Evolutionary conservation across 1,140 invertebrate genomes (phyloP).

Genomic region (Neuroterus valhalla): DNA sequence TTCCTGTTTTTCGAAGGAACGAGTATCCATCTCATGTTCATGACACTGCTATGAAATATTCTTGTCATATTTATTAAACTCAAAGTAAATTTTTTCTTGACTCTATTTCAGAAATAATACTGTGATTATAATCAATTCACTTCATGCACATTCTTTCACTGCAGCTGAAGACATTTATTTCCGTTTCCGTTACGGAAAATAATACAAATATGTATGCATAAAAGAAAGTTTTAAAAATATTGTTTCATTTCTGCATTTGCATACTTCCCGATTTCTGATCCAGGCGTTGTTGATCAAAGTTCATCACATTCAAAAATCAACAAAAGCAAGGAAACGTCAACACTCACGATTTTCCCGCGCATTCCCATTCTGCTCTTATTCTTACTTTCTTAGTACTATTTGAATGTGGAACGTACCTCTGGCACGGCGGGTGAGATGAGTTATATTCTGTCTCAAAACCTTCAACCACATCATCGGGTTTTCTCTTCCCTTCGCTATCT

Average conservation of each 20-base stretch:
- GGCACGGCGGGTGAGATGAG: slow-evolving; percentile 64
- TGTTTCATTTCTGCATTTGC: neutral
- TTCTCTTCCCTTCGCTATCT: slow-evolving; percentile 32
- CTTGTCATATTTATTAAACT: too few species aligned
- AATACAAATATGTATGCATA: neutral
- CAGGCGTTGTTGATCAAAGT: neutral
- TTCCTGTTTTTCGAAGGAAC: too few species aligned
- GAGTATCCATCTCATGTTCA: too few species aligned
- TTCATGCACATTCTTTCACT: too few species aligned
- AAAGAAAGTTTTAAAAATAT: neutral
- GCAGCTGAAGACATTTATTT: neutral
- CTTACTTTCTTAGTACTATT: neutral
- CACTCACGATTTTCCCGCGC: neutral
- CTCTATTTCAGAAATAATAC: too few species aligned
- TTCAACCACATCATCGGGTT: slow-evolving; percentile 70
- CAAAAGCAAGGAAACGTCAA: neutral
- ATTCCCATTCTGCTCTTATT: neutral
- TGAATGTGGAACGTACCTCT: slow-evolving; percentile 59
- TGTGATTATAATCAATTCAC: too few species aligned
- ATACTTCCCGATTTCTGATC: too few species aligned
- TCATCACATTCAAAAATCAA: neutral
- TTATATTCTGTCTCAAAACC: slow-evolving; percentile 68
- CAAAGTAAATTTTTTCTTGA: too few species aligned
- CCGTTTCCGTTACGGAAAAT: neutral
- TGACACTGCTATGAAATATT: too few species aligned